Percentiles rank a stretch among this genome's conserved stretches.
Evolutionary conservation across 1,140 invertebrate genomes (phyloP).

Genomic region (Diploscapter pachys): DNA sequence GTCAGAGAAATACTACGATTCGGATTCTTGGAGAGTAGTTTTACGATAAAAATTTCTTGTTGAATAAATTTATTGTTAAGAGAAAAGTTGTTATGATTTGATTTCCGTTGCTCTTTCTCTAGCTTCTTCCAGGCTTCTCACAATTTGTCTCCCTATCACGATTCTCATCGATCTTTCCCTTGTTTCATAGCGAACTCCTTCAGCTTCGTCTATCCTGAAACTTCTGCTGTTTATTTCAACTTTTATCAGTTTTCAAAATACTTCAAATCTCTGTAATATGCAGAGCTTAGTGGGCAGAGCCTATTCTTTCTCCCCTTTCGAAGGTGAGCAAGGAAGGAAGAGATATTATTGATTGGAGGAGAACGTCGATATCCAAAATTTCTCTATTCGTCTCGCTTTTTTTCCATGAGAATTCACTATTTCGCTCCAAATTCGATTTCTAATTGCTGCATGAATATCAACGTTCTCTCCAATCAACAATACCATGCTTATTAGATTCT

Average conservation of each 20-base stretch:
- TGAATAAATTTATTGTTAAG: slow-evolving; percentile 3
- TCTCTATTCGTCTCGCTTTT: not conserved
- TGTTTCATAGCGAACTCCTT: slow-evolving; percentile 43
- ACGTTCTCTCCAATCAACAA: too few species aligned
- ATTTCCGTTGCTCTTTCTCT: slow-evolving; percentile 23
- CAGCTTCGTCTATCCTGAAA: slow-evolving; percentile 43
- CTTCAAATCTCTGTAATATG: not conserved
- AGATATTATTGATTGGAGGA: not conserved
- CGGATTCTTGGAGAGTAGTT: not conserved
- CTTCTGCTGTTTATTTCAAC: not conserved
- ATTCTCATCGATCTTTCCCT: slow-evolving; percentile 40
- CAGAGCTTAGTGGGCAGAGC: not conserved
- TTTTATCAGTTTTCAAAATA: not conserved
- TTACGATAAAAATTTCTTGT: not conserved
- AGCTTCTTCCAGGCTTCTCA: slow-evolving; percentile 33
- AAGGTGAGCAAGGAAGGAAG: not conserved
- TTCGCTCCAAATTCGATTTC: too few species aligned
- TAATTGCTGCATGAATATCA: too few species aligned
- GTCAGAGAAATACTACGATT: slow-evolving; percentile 23
- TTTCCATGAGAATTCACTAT: too few species aligned
- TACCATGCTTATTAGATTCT: too few species aligned
- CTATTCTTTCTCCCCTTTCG: not conserved
- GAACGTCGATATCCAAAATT: not conserved
- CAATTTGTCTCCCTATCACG: slow-evolving; percentile 32
- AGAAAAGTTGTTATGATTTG: slow-evolving; percentile 7